Evolutionary conservation across 2,888 invertebrate species (phyloP).

Genomic region (Tetropium fuscum): DNA sequence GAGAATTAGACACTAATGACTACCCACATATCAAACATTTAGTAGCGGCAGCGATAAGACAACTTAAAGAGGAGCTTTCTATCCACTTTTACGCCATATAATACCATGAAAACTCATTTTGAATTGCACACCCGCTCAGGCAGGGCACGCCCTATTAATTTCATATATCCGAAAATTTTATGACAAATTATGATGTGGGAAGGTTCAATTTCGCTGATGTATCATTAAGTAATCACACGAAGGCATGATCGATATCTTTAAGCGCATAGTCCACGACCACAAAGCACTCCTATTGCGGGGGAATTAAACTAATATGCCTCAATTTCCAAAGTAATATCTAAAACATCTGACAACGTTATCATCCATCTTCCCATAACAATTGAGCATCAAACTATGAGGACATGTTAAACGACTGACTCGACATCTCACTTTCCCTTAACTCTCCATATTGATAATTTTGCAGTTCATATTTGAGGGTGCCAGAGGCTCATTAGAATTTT

Average conservation of each 20-base stretch:
- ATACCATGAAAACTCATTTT: slow-evolving; percentile 7
- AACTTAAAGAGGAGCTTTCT: slow-evolving; percentile 7
- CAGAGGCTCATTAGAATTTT: too few relatives aligned
- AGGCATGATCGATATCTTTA: slow-evolving; percentile 36
- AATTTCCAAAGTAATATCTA: slow-evolving; percentile 38
- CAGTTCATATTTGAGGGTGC: slow-evolving; percentile 38
- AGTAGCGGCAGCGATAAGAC: slow-evolving; percentile 9
- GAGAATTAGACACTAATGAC: too few relatives aligned
- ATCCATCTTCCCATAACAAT: slow-evolving; percentile 49
- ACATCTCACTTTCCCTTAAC: slow-evolving; percentile 35
- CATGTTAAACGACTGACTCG: slow-evolving; percentile 43
- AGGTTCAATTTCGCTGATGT: slow-evolving; percentile 36
- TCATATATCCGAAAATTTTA: slow-evolving; percentile 12
- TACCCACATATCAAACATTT: slow-evolving; percentile 10
- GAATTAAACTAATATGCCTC: slow-evolving; percentile 43
- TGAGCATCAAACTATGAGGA: slow-evolving; percentile 44
- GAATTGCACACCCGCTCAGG: background rate
- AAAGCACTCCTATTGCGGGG: slow-evolving; percentile 25
- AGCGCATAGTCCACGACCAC: slow-evolving; percentile 22
- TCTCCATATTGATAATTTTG: slow-evolving; percentile 43
- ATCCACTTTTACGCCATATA: background rate
- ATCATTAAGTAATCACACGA: slow-evolving; percentile 37
- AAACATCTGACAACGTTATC: slow-evolving; percentile 40
- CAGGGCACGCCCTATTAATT: slow-evolving; percentile 19
- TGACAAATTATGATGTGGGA: slow-evolving; percentile 28